Conservation (phyloP, 2,797 vertebrate genomes). For the Tenualosa ilisha region DNA sequence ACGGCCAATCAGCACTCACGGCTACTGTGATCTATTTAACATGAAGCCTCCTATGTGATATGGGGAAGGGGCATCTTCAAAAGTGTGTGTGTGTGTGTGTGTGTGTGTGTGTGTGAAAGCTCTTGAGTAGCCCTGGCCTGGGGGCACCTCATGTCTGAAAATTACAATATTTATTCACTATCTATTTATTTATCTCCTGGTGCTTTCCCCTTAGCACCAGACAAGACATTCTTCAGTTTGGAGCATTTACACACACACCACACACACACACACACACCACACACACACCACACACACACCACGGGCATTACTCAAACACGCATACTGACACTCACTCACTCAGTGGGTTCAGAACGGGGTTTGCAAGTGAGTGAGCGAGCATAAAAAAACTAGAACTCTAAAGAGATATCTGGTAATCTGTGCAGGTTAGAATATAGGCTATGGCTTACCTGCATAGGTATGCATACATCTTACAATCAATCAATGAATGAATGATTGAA, state of each 20-base stretch:
- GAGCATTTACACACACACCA: neutral
- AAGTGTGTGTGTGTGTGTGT: conserved; percentile 31
- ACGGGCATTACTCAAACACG: too few relatives aligned
- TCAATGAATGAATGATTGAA: neutral
- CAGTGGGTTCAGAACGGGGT: neutral
- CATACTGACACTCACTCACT: neutral
- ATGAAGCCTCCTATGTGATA: conserved; percentile 23
- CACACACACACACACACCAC: neutral
- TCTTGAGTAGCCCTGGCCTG: neutral
- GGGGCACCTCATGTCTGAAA: neutral
- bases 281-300: conserved; percentile 6
- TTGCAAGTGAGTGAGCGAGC: too few relatives aligned
- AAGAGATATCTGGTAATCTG: neutral
- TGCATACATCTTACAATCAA: neutral
- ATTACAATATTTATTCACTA: neutral
- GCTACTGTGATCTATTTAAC: conserved; percentile 28
- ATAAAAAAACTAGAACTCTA: neutral
- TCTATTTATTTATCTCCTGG: neutral
- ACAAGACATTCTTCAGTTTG: too few relatives aligned
- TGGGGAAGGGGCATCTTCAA: neutral
- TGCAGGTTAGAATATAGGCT: too few relatives aligned
- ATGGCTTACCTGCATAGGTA: too few relatives aligned
- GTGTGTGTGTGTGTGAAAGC: conserved; percentile 21
- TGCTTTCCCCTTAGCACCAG: too few relatives aligned
- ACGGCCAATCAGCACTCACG: conserved; percentile 31